Evolutionary conservation across 2,113 vertebrate species (phyloP).

Genomic region (Stomatorhinus ivindoensis): DNA sequence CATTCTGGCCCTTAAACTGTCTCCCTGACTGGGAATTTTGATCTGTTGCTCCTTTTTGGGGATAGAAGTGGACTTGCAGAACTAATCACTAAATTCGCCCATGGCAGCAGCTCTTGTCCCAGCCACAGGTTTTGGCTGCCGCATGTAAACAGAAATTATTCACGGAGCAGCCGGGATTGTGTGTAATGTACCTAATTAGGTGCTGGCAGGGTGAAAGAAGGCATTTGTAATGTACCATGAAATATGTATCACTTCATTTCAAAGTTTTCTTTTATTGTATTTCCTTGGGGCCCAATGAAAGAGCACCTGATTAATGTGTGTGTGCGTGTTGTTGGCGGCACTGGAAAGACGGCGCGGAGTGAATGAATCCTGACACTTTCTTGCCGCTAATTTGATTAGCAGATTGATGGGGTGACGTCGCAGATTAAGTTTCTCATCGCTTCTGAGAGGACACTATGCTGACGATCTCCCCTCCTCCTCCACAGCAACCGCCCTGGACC

Average conservation of each 20-base stretch:
- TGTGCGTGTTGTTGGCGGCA: slow-evolving; percentile 26
- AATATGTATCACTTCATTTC: slow-evolving; percentile 55
- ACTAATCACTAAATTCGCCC: background rate
- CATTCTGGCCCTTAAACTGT: slow-evolving; percentile 9
- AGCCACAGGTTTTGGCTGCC: background rate
- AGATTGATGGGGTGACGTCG: slow-evolving; percentile 54
- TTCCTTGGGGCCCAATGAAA: background rate
- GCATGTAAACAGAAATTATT: background rate
- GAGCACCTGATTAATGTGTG: slow-evolving; percentile 25
- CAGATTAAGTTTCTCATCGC: slow-evolving; percentile 52
- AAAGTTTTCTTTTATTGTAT: slow-evolving; percentile 33
- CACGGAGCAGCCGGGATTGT: background rate
- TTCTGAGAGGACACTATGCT: slow-evolving; percentile 29
- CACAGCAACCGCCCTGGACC: background rate
- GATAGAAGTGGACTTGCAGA: slow-evolving; percentile 8
- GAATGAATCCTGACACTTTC: slow-evolving; percentile 46
- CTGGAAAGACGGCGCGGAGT: slow-evolving; percentile 31
- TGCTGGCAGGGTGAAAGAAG: slow-evolving; percentile 54
- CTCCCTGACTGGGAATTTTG: background rate
- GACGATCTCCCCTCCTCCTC: background rate
- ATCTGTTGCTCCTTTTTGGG: background rate
- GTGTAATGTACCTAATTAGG: slow-evolving; percentile 56
- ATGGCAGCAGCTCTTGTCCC: background rate
- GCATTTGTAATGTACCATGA: slow-evolving; percentile 59
- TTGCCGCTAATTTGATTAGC: slow-evolving; percentile 51